Percentiles rank a stretch among this genome's conserved stretches.
Conservation (phyloP, 2,113 vertebrate species). For the Neomonachus schauinslandi region DNA sequence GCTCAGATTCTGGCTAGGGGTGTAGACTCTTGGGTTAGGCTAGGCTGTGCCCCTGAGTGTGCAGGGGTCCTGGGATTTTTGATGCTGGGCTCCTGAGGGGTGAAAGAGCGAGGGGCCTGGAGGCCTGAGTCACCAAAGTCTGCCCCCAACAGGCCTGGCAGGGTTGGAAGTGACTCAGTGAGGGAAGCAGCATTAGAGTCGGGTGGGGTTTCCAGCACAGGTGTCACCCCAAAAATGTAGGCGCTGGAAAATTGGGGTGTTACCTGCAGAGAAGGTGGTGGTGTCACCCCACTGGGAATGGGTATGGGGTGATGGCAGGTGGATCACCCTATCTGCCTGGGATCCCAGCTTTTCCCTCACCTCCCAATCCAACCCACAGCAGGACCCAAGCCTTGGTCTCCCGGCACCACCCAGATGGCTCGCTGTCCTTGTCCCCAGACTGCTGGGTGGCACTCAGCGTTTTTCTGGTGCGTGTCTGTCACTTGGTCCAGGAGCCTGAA, state of each 20-base stretch:
- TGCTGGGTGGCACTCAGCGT: fast-evolving
- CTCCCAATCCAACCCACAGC: neutral
- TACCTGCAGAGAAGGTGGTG: constrained; percentile 58
- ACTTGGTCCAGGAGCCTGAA: neutral
- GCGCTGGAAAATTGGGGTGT: constrained; percentile 73
- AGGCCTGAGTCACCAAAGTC: constrained; percentile 7
- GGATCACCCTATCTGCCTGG: neutral
- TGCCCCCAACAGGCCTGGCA: constrained; percentile 61
- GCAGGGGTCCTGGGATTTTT: neutral
- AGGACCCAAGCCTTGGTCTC: neutral
- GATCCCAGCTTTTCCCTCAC: neutral
- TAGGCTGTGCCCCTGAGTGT: neutral
- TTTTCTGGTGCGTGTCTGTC: neutral
- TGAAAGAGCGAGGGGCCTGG: constrained; percentile 13
- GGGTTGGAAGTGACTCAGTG: constrained; percentile 75
- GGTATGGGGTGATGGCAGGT: constrained; percentile 1
- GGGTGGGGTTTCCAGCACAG: constrained; percentile 69
- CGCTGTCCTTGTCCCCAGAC: neutral
- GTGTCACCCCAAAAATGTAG: constrained; percentile 77
- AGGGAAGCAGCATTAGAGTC: constrained; percentile 60
- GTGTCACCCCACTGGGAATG: neutral
- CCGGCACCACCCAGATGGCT: neutral
- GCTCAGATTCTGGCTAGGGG: neutral
- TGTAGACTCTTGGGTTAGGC: neutral
- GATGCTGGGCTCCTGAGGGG: neutral